phyloP scores from a whole-genome alignment of 2,797 vertebrate genomes.

The Acrocephalus scirpaceus region DNA sequence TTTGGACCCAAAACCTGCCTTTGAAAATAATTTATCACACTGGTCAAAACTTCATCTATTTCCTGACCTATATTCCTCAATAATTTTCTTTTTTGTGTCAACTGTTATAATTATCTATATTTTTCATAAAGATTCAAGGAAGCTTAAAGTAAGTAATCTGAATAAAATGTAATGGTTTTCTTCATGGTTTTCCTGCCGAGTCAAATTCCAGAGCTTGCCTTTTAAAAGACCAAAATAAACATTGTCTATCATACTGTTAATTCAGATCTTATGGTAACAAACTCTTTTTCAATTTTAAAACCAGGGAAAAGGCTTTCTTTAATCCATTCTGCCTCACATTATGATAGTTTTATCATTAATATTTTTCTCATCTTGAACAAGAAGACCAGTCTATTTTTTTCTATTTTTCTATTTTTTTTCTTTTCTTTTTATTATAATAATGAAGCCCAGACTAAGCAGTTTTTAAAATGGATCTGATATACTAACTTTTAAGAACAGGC shows the following conservation, averaged over 20 bases:
- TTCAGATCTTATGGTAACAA: not conserved
- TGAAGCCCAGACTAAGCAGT: not conserved
- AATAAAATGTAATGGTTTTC: slow-evolving; percentile 43
- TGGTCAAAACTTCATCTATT: not conserved
- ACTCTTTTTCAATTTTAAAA: not conserved
- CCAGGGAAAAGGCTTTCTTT: not conserved
- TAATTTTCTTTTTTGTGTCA: slow-evolving; percentile 19
- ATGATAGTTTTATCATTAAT: not conserved
- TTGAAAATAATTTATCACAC: not conserved
- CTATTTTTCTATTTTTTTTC: not conserved
- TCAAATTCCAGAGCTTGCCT: slow-evolving; percentile 36
- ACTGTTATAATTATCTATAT: slow-evolving; percentile 3
- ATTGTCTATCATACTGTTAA: not conserved
- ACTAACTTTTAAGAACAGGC: not conserved
- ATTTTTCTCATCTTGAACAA: not conserved
- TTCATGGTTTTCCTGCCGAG: slow-evolving; percentile 12
- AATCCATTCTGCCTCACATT: not conserved
- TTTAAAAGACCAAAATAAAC: slow-evolving; percentile 5
- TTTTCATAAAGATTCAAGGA: slow-evolving; percentile 25
- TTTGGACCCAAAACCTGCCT: not conserved
- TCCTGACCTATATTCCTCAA: not conserved
- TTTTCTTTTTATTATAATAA: too few relatives aligned
- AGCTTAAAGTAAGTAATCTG: slow-evolving; percentile 47
- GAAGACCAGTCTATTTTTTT: not conserved
- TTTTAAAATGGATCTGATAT: not conserved